Conservation (phyloP, 2,797 vertebrate species). For the Sebastes minor region DNA sequence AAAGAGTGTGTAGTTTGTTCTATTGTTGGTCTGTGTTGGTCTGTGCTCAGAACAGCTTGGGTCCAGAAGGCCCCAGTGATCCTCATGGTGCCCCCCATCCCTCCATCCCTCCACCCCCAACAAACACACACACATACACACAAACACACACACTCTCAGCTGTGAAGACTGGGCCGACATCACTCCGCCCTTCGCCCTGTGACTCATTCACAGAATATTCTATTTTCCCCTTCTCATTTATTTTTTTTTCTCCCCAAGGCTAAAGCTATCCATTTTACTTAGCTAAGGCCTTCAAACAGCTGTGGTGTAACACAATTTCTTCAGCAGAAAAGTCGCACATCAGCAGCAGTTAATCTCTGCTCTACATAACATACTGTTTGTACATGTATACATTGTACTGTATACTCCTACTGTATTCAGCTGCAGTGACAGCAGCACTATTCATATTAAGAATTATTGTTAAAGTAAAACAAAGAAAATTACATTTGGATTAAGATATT, state of each 20-base stretch:
- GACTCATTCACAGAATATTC: slow-evolving; percentile 79
- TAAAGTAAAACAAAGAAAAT: neutral
- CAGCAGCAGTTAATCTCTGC: slow-evolving; percentile 4
- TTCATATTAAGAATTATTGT: neutral
- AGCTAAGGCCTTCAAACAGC: slow-evolving; percentile 54
- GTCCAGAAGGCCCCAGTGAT: slow-evolving; percentile 74
- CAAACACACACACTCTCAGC: slow-evolving; percentile 44
- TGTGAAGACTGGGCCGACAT: slow-evolving; percentile 62
- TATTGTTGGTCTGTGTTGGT: neutral
- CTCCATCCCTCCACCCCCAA: slow-evolving; percentile 24
- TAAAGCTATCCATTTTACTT: slow-evolving; percentile 59
- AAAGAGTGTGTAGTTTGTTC: neutral
- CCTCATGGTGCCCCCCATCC: slow-evolving; percentile 52
- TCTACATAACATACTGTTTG: neutral
- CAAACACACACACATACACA: slow-evolving; percentile 20
- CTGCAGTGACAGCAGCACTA: neutral
- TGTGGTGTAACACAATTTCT: slow-evolving; percentile 49
- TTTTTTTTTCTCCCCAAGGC: slow-evolving; percentile 51
- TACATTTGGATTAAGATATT: neutral
- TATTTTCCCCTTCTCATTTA: slow-evolving; percentile 65
- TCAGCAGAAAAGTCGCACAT: slow-evolving; percentile 21
- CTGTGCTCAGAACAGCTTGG: slow-evolving; percentile 50
- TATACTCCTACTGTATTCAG: slow-evolving; percentile 5
- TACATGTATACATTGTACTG: neutral
- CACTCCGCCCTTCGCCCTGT: slow-evolving; percentile 64